Evolutionary conservation across 2,113 vertebrate species (phyloP), one percentile per base, ranked within the genome.

Genomic region (Semicossyphus pulcher): DNA sequence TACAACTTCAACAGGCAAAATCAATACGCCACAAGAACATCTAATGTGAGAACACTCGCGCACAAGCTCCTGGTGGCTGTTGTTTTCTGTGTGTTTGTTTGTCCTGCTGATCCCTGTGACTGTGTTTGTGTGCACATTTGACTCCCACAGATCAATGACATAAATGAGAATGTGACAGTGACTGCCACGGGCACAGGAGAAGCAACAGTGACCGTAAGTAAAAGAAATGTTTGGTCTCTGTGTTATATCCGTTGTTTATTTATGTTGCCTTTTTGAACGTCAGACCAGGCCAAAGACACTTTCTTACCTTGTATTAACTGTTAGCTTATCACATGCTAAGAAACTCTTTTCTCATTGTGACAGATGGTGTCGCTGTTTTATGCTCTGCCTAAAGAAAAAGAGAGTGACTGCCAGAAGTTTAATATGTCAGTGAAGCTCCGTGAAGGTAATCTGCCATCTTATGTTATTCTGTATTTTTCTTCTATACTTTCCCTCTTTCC

Each of bases 311-410:
- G 10, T 41, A 10, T 18, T 4, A 41, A 7, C 5, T 41, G 0
- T 39, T 49, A 34, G 15, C 26, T 65, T 39, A 2, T 2, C 4
- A 39, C 10, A 39, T n/a, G n/a, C n/a, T n/a, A 51, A 39, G 5
- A 37, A 20, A 11, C 1, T 5, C 26, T 71, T 48, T 42, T 59
- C 2, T 72, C 34, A 6, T 12, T 52, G 16, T 72, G 32, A 32
- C 57, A 94, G 92, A 39, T 94, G 39, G 83, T 94, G 81, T 94
- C 93, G 0, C 0, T 93, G 31, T 96, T 95, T 79, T 93, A 95
- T 0, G 88, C 91, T 73, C 78, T 82, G 36, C 78, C 92, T 37
- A 78, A 80, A 0, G 87, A 93, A 0, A 88, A 51, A 26, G 81
- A 86, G 0, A 9, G 34, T 21, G 25, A 86, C 3, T 97, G 96